These are phyloP conservation scores for Andrena chrysosceles DNA, from an alignment of 2,888 invertebrate species.

Conservation along the genomic window DNA sequence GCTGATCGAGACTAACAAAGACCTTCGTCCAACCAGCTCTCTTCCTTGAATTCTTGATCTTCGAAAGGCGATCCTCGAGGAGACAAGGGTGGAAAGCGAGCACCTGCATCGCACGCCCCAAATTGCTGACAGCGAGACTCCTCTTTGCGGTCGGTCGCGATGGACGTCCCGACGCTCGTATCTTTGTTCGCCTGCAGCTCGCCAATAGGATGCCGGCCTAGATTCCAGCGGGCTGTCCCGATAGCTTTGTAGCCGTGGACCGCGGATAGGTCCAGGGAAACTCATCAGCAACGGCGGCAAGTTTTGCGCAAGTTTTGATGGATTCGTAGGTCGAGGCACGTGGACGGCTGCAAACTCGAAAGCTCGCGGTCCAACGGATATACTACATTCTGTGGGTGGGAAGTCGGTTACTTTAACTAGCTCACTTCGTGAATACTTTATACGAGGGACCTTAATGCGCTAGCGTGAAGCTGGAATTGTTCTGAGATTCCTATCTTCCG, in stretches of 20 bases:
- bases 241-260: conserved; percentile 13
- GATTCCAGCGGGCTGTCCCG: conserved; percentile 41
- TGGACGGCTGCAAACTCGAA: background rate
- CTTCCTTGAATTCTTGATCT: background rate
- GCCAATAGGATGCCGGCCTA: conserved; percentile 22
- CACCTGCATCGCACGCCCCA: conserved; percentile 28
- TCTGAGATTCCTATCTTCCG: no score
- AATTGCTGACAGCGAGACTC: conserved; percentile 45
- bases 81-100: conserved; percentile 23
- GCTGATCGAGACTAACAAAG: background rate
- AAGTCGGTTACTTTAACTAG: background rate
- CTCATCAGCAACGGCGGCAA: conserved; percentile 48
- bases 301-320: conserved; percentile 38
- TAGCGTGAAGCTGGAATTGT: no score
- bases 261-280: conserved; percentile 35
- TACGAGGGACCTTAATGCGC: no score
- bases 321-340: background rate
- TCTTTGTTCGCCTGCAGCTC: conserved; percentile 43
- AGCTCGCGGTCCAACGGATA: background rate
- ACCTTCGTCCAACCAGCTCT: background rate
- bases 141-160: conserved; percentile 50
- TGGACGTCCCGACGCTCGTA: conserved; percentile 30
- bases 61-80: background rate
- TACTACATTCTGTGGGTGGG: background rate
- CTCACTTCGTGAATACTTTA: background rate